Conservation (phyloP, 2,797 vertebrate genomes). For the Nothura maculosa region DNA sequence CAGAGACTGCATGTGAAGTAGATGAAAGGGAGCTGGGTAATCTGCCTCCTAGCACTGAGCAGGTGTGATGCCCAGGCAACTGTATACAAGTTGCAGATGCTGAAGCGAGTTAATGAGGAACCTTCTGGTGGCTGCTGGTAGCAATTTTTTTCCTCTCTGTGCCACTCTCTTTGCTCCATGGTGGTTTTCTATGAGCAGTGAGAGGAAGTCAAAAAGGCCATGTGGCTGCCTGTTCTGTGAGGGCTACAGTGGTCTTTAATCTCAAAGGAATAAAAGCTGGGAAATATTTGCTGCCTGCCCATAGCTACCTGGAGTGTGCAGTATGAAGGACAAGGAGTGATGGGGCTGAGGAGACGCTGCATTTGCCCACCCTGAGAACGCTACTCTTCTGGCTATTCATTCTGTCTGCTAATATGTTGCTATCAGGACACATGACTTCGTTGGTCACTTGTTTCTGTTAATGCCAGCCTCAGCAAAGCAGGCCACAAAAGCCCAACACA, state of each 20-base stretch:
- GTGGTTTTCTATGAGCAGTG: not conserved
- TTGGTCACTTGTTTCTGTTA: not conserved
- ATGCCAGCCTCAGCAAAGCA: not conserved
- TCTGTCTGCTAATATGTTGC: not conserved
- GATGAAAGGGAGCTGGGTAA: not conserved
- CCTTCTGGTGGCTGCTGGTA: not conserved
- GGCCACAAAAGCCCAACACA: not conserved
- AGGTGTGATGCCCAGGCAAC: not conserved
- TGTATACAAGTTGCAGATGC: not conserved
- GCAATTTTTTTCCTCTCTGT: not conserved
- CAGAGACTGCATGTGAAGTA: not conserved
- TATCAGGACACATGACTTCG: not conserved
- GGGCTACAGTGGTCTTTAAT: not conserved
- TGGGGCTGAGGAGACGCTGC: not conserved
- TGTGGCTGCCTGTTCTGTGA: not conserved
- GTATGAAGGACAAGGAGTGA: not conserved
- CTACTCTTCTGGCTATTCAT: not conserved
- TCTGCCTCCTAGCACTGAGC: not conserved
- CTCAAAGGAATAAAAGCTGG: not conserved
- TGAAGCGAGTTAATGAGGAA: not conserved
- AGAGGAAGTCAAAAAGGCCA: not conserved
- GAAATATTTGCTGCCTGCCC: not conserved
- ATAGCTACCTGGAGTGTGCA: fast-evolving
- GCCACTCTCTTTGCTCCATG: not conserved
- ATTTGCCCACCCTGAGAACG: not conserved